Evolutionary conservation across 2,113 vertebrate species (phyloP).

Genomic region (Brachyhypopomus occidentalis): DNA sequence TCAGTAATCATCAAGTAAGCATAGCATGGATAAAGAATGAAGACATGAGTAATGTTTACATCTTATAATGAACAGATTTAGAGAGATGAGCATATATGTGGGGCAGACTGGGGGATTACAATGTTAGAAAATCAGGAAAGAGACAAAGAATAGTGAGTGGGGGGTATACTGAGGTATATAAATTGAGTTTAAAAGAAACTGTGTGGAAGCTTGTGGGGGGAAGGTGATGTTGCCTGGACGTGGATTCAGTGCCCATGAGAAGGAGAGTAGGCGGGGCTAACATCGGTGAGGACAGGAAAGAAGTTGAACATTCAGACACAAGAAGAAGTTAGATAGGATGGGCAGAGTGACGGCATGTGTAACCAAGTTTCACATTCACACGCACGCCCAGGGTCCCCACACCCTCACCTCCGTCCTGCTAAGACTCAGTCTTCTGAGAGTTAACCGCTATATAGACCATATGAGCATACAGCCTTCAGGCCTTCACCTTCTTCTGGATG

Average conservation of each 20-base stretch:
- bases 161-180: conserved; percentile 63
- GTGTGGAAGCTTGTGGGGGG: conserved; percentile 35
- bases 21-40: conserved; percentile 71
- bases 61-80: conserved; percentile 68
- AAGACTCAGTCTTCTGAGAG: conserved; percentile 21
- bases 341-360: conserved; percentile 31
- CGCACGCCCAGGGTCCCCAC: conserved; percentile 32
- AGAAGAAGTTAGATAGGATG: conserved; percentile 8
- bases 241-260: conserved; percentile 17
- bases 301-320: conserved; percentile 12
- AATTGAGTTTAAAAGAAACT: conserved; percentile 41
- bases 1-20: conserved; percentile 65
- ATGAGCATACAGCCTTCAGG: conserved; percentile 4
- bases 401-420: background rate
- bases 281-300: background rate
- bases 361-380: conserved; percentile 50
- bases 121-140: conserved; percentile 55
- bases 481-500: conserved; percentile 13
- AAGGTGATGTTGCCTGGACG: conserved; percentile 1
- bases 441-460: conserved; percentile 10
- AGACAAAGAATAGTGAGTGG: conserved; percentile 43
- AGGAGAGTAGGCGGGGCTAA: background rate
- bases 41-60: conserved; percentile 71
- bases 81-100: conserved; percentile 52
- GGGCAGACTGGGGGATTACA: conserved; percentile 62